Evolutionary conservation across 2,888 invertebrate genomes (phyloP), one percentile per base, ranked within the genome.

Genomic region (Ornithoptera priamus): DNA sequence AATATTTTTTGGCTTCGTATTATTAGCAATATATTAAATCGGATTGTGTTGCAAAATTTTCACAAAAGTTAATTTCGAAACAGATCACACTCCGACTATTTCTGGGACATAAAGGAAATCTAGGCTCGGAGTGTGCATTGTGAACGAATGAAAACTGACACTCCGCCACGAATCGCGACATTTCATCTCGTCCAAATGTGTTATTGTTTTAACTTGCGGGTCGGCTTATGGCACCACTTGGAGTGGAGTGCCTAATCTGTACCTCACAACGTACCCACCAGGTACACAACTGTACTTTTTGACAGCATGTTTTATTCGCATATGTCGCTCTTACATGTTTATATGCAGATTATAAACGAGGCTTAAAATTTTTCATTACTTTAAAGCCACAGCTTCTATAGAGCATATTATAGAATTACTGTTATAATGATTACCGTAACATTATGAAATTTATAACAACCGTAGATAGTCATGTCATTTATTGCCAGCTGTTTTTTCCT

Each of bases 141-240:
- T 73, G 62, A 72, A 68, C 62, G 58, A 5, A 63, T 62, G 71
- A 71, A 71, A 69, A 65, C 60, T 63, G 63, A 67, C 67, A 67
- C 70, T 82, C 81, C 75, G 80, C 79, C 79, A 68, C 74, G 73
- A 80, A 82, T 84, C 79, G 73, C 77, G 74, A 64, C 80, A 81
- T 80, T 83, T 78, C 82, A 85, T 88, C 82, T 80, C 73, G 63
- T 71, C 76, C 78, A 80, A 87, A 87, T 86, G 86, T 79, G 81
- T 87, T 88, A 89, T 89, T 89, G 88, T 90, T 88, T 89, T 84
- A 86, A 84, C 81, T 82, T 78, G 80, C 78, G 80, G 76, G 79
- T 79, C 75, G 79, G 75, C 83, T 85, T 85, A 84, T 81, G 75
- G 78, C 74, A 72, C 75, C 57, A 62, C 42, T 56, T 56, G 56